These are phyloP conservation scores for Empidonax alnorum DNA, from an alignment of 2,113 vertebrate species.

Conservation along the genomic window DNA sequence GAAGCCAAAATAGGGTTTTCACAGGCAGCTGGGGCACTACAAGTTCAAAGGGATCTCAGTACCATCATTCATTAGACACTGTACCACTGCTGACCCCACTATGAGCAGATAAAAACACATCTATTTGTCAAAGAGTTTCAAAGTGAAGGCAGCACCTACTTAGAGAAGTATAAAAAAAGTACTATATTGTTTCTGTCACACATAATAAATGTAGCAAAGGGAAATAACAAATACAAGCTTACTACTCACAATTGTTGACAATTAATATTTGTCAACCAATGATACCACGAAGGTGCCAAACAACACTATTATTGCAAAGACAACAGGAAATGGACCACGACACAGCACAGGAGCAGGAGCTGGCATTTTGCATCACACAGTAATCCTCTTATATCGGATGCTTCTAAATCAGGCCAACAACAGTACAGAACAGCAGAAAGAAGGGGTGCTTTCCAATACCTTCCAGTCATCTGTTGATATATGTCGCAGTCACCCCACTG, in stretches of 20 bases:
- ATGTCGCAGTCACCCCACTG: neutral
- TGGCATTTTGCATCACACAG: neutral
- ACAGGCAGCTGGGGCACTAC: neutral
- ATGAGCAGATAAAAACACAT: neutral
- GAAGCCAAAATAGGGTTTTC: neutral
- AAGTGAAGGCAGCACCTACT: neutral
- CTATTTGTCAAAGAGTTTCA: neutral
- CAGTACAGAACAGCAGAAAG: neutral
- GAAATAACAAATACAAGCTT: conserved; percentile 4
- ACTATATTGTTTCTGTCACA: neutral
- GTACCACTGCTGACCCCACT: neutral
- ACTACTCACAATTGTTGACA: neutral
- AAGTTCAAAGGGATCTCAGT: neutral
- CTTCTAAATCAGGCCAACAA: neutral
- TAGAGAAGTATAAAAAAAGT: neutral
- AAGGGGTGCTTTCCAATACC: neutral
- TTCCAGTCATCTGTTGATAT: neutral
- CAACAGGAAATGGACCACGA: fast-evolving
- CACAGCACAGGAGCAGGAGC: neutral
- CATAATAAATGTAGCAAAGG: neutral
- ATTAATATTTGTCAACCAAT: neutral
- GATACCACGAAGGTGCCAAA: neutral
- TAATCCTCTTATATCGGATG: fast-evolving
- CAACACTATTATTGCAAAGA: neutral
- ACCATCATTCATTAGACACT: neutral